Base-by-base conservation (phyloP, 2,797 vertebrate species). In the Xerus rutilus region DNA sequence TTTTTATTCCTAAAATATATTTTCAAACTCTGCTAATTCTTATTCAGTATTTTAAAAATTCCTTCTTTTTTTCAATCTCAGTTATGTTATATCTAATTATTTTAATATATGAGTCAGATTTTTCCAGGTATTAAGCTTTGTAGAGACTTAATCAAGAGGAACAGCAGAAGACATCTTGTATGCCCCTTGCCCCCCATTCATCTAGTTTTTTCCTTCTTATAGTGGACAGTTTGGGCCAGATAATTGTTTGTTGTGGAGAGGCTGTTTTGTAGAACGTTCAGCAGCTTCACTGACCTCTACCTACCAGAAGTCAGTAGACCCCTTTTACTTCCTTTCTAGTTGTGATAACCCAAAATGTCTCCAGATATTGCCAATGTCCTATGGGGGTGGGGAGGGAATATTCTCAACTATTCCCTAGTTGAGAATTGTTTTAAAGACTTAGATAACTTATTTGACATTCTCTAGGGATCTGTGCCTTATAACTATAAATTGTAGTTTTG, bases 1-100 rank as follows among this genome's bases (percentile, higher is more conserved):
- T 39, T 94, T 91, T 88, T 91, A 79, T 91, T 93, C 93, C 39
- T 77, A 59, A 43, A 95, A 72, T 87, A 14, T 20, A 67, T 96
- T 96, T 88, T 91, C 52, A 95, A 47, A 64, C 69, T 57, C 81
- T 9, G 72, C 23, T 91, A 32, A 30, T 83, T 54, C 47, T 72
- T 88, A 1, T 87, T 77, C 20, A 86, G 72, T 96, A 45, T 87
- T 86, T 47, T 8, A 8, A 67, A 89, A 89, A 86, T 39, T 92
- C 4, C 15, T 15, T 67, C 21, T 94, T 59, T 92, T 62, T 39
- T 73, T 87, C 79, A 91, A 45, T 11, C 45, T 49, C 30, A 57
- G 9, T 77, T 95, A 64, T 88, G 84, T 93, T 69, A 43, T 93
- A 59, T 79, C 20, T 93, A 72, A 59, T 73, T 83, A 83, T 74